Evolutionary conservation across 2,797 vertebrate species (phyloP).

Genomic region (Sebastes cheni): DNA sequence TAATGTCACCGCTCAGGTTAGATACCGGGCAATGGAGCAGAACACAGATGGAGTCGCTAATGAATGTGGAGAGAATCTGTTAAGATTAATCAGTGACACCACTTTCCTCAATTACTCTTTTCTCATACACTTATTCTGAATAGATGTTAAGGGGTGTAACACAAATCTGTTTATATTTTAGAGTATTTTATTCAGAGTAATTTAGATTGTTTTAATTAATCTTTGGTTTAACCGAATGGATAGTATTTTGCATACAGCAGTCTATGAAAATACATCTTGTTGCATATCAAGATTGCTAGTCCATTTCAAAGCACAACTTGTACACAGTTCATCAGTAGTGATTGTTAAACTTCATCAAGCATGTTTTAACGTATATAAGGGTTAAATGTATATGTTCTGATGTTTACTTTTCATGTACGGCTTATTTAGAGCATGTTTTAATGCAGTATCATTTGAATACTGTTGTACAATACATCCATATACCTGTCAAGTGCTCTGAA

Average conservation of each 20-base stretch:
- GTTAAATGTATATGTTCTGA: neutral
- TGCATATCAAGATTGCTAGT: neutral
- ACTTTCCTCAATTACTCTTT: neutral
- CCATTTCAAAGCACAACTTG: neutral
- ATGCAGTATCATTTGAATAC: neutral
- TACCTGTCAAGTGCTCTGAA: neutral
- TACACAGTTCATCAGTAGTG: neutral
- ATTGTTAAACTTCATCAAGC: neutral
- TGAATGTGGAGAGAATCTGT: neutral
- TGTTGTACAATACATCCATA: neutral
- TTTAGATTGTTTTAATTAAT: neutral
- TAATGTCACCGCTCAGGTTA: constrained; percentile 53
- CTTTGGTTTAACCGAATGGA: neutral
- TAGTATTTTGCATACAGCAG: neutral
- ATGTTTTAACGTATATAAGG: neutral
- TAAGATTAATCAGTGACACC: neutral
- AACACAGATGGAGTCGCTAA: constrained; percentile 9
- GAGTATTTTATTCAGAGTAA: neutral
- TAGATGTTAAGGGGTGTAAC: neutral
- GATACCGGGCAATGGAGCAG: constrained; percentile 47
- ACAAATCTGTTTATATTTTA: neutral
- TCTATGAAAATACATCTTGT: neutral
- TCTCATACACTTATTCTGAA: neutral
- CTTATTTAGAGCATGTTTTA: neutral
- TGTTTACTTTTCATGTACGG: neutral